phyloP scores from a whole-genome alignment of 2,888 invertebrate genomes.

The Acrobeloides nanus region DNA sequence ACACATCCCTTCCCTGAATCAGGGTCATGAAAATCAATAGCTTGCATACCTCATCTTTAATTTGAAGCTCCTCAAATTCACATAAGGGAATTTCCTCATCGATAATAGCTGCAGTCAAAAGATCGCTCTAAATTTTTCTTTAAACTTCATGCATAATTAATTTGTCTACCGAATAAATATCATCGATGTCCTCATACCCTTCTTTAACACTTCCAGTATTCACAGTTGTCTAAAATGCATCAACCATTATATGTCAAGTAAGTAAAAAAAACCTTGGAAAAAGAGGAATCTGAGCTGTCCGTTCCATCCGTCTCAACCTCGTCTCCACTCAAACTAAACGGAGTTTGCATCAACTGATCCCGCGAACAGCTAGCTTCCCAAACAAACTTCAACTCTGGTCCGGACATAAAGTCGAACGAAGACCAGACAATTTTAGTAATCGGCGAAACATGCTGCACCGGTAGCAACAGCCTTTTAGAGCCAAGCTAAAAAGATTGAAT shows the following conservation, averaged over 20 bases:
- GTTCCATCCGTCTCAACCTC: constrained; percentile 17
- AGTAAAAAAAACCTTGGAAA: constrained; percentile 13
- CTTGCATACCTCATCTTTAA: too few relatives aligned
- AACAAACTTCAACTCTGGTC: constrained; percentile 43
- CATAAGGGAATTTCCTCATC: background rate
- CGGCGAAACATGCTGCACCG: constrained; percentile 18
- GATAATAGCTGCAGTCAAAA: constrained; percentile 9
- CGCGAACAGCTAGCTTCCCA: constrained; percentile 30
- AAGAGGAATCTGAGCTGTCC: constrained; percentile 16
- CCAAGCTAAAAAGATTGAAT: constrained; percentile 20
- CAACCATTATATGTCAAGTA: background rate
- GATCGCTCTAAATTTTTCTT: constrained; percentile 13
- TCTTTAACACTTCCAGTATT: constrained; percentile 21
- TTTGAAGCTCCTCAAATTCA: too few relatives aligned
- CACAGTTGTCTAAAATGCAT: constrained; percentile 10
- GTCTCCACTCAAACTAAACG: too few relatives aligned
- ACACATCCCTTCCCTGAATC: too few relatives aligned
- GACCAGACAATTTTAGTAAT: constrained; percentile 48
- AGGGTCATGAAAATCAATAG: too few relatives aligned
- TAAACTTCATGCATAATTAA: background rate
- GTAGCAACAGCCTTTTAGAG: constrained; percentile 15
- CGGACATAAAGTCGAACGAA: constrained; percentile 47
- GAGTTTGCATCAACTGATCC: too few relatives aligned
- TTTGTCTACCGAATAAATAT: constrained; percentile 27
- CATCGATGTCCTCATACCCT: constrained; percentile 45